Base-by-base conservation (phyloP, 1,140 invertebrate genomes). In the Pachyrhynchus sulphureomaculatus region DNA sequence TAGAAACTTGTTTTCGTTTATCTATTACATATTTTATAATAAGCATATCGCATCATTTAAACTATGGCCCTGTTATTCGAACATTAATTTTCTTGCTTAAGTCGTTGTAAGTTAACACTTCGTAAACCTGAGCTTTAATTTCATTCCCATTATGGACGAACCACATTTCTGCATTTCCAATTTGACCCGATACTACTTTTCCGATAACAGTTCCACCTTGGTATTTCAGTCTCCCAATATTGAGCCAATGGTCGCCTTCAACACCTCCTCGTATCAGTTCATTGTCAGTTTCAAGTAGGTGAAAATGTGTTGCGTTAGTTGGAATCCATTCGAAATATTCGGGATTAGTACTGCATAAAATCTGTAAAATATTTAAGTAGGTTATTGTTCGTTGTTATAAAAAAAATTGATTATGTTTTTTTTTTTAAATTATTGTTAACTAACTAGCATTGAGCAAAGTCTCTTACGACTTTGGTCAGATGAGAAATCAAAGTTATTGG, bases 171-270 rank as follows among this genome's bases (percentile, higher is more conserved):
- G 53, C 53, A 3, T 45, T 56, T 34, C 39, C 39, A 12, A 56
- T 44, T n/a, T 41, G 32, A n/a, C 39, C 39, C n/a, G 53, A 56
- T 44, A 26, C 42, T 5, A 56, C 41, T 56, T 56, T 56, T 18
- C 53, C 53, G 4, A 56, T 21, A 23, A 56, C 45, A 41, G 36
- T 20, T 44, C 42, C 39, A 15, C 53, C 53, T 56, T 56, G 53
- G 42, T 56, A 56, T 42, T 56, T 42, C n/a, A 56, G 12, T 18
- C 41, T 24, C 9, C 53, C 53, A 10, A 56, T 56, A 39, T 56
- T 44, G 10, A 56, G 37, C 29, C 34, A 29, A 17, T 44, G 32
- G 15, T 37, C 53, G 39, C 20, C 42, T 33, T 56, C 53, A 20
- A 18, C 42, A 29, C 53, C 53, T 26, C 53, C 53, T 32, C 29